Evolutionary conservation across 2,797 vertebrate species (phyloP), one percentile per base, ranked within the genome.

Genomic region (Hippocampus kuda): DNA sequence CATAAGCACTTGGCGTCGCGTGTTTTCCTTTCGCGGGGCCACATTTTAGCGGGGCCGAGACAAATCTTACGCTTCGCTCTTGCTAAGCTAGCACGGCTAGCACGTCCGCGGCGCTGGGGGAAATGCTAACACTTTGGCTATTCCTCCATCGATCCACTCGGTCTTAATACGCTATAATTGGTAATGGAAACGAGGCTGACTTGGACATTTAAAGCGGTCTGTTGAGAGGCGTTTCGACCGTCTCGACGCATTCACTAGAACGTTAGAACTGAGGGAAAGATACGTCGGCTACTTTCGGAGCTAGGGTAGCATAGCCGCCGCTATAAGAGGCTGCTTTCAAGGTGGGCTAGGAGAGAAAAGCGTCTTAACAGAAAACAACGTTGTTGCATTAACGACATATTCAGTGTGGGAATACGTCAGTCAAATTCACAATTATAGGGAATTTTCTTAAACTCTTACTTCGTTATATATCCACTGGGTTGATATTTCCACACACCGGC

Each of bases 131-230:
- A 61, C 30, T 61, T 62, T 71, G 46, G 82, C 78, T 79, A 69
- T 18, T 34, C 59, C 5, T 5, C 7, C 65, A 81, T 63, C 77
- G 81, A 68, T 72, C 27, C 73, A 59, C n/a, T 83, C 84, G 75
- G 71, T 68, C 59, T 61, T 1, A 68, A 76, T 30, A 88, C 84
- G 85, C 85, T 84, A 79, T 82, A 56, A 49, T 53, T 69, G 41
- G 27, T 61, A 44, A 27, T 69, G 42, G 71, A 51, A 26, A 64
- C 77, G n/a, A 12, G n/a, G 53, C 49, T 26, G 22, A 53, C 48
- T 67, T 9, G 51, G 10, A 9, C 10, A 2, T 22, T 44, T 3
- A 11, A 54, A 6, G 5, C 2, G 24, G 24, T 9, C 41, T 24
- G 2, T 5, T 51, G 42, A 41, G 1, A 20, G 0, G 18, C 15